A percentile compares a stretch with the other conserved stretches of the same genome.
Conservation (phyloP, 2,113 vertebrate species). For the Ammodramus savannarum region DNA sequence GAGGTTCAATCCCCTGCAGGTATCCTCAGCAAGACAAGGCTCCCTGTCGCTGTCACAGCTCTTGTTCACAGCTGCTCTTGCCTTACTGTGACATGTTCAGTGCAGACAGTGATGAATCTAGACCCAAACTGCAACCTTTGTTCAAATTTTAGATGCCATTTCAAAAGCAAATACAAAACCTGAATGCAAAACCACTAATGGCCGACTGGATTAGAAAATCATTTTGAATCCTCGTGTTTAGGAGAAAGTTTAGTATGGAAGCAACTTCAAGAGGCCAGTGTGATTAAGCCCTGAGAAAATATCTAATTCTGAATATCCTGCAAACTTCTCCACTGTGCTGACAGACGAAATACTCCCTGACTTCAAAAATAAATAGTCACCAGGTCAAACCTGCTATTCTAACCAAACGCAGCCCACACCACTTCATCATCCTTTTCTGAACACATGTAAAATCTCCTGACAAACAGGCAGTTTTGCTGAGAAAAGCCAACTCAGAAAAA, state of each 20-base stretch:
- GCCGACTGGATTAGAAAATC: background rate
- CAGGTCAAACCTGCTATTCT: background rate
- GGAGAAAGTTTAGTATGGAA: background rate
- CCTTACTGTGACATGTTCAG: background rate
- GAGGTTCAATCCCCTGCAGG: background rate
- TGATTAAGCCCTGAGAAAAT: background rate
- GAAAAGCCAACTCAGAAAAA: conserved; percentile 11
- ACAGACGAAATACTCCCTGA: background rate
- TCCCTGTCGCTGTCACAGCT: accelerated
- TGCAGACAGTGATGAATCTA: background rate
- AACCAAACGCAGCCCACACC: background rate
- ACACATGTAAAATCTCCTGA: background rate
- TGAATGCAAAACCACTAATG: background rate
- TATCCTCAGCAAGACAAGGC: background rate
- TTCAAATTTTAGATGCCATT: background rate
- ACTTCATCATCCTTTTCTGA: background rate
- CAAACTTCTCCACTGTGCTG: background rate
- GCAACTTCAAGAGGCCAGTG: background rate
- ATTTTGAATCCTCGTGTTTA: background rate
- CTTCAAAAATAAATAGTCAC: conserved; percentile 3
- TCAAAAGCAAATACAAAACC: background rate
- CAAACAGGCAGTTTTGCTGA: background rate
- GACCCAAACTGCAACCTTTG: background rate
- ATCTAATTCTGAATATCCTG: background rate
- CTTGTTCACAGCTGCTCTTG: background rate